These are phyloP conservation scores for Sebastes trivittatus DNA, from an alignment of 2,797 vertebrate species.

Conservation along the genomic window DNA sequence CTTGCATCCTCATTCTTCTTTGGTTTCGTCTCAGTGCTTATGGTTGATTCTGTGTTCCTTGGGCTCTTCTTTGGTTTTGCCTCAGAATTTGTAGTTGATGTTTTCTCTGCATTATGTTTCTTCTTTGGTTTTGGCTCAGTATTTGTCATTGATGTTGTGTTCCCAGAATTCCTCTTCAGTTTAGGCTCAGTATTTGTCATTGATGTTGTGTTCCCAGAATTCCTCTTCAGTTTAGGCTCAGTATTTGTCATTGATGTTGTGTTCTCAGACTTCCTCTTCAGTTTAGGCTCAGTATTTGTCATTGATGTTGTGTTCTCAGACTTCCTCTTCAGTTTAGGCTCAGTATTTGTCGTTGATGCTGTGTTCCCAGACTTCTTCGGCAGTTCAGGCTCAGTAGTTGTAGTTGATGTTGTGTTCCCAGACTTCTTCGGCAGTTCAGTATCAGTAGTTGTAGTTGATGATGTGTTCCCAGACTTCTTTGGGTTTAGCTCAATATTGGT, in stretches of 20 bases:
- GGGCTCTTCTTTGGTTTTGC: not conserved
- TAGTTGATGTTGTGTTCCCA: fast-evolving
- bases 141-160: not conserved
- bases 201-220: too few relatives aligned
- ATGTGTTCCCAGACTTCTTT: not conserved
- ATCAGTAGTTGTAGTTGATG: not conserved
- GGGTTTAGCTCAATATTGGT: not conserved
- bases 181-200: not conserved
- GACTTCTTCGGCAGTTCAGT: fast-evolving
- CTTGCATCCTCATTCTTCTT: not conserved
- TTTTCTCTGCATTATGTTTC: not conserved
- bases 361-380: too few relatives aligned
- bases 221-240: too few relatives aligned
- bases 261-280: fast-evolving
- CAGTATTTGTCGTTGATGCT: not conserved
- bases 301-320: not conserved
- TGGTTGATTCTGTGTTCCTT: not conserved
- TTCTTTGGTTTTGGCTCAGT: not conserved
- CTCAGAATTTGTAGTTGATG: not conserved
- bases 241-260: fast-evolving
- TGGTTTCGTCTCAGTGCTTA: not conserved
- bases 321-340: too few relatives aligned
- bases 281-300: not conserved
- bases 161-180: not conserved
- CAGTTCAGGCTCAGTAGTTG: too few relatives aligned